Evolutionary conservation across 2,113 vertebrate genomes (phyloP), one percentile per base, ranked within the genome.

Genomic region (Siniperca chuatsi): DNA sequence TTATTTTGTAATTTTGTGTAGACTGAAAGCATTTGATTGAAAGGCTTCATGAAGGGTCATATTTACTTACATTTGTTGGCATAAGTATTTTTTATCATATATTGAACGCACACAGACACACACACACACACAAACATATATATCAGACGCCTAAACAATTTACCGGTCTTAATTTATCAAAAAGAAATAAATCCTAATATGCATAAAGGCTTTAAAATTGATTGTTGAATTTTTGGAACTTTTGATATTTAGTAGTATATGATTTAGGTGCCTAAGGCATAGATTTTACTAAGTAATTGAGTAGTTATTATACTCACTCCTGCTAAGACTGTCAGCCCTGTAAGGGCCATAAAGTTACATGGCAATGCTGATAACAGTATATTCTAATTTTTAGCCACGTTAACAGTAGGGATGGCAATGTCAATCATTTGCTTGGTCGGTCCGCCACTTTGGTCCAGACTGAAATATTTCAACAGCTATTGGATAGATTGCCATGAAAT

Each of bases 11-110:
- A 6, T n/a, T 15, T 20, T 21, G 48, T 58, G 44, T 23, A 29
- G 67, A 52, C 35, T 60, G 13, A 68, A 44, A 57, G 11, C 15
- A 44, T 82, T 66, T 76, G 12, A 69, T 54, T 50, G 8, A 35
- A 16, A 8, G 16, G 20, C 44, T 62, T 62, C 52, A 61, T 18
- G 20, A 15, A 55, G 16, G 9, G 8, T 54, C 9, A 9, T 21
- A 25, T 46, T 60, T 46, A 46, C 18, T 35, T 58, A 16, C 23
- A 81, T 75, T 54, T 64, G 16, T 62, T 29, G 55, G 29, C 33
- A 10, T 61, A 44, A 33, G 6, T 37, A 21, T 65, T 3, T 64
- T 64, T 21, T 20, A 15, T n/a, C 2, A 23, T 18, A 2, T 10
- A 29, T 20, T 70, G 2, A 61, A 33, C 33, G 37, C 4, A 1